A percentile compares a stretch with the other conserved stretches of the same genome.
Evolutionary conservation across 2,113 vertebrate genomes (phyloP).

Genomic region (Catharus bicknelli): DNA sequence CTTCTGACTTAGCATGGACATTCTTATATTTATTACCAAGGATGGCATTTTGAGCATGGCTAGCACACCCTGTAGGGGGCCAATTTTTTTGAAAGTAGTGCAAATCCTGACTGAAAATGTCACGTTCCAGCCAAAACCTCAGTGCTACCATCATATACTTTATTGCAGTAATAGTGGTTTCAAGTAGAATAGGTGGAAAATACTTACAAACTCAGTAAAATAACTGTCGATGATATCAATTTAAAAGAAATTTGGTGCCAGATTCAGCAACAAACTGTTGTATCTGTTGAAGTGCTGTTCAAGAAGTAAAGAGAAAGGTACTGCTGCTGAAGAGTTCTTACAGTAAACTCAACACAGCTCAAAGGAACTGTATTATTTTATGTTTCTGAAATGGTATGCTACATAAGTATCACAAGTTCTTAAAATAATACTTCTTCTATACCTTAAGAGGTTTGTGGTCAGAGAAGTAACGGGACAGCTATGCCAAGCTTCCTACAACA

Average conservation of each 20-base stretch:
- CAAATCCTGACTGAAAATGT: background rate
- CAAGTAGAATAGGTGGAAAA: background rate
- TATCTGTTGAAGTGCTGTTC: background rate
- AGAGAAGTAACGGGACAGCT: background rate
- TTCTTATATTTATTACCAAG: background rate
- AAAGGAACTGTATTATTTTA: background rate
- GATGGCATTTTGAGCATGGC: background rate
- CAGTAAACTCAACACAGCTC: background rate
- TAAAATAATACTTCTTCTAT: background rate
- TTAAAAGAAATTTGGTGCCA: background rate
- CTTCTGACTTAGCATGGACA: background rate
- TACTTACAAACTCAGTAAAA: background rate
- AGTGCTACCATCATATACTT: background rate
- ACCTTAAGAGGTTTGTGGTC: background rate
- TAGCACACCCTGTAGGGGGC: background rate
- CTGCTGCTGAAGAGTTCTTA: background rate
- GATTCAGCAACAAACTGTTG: background rate
- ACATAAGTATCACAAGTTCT: background rate
- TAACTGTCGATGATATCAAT: background rate
- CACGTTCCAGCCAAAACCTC: background rate
- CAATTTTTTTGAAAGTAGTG: background rate
- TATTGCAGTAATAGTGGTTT: background rate
- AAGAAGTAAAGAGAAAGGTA: background rate
- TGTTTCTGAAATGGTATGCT: background rate
- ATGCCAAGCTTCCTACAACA: background rate